Evolutionary conservation across 2,888 invertebrate species (phyloP).

Genomic region (Leptopilina drosophilae): DNA sequence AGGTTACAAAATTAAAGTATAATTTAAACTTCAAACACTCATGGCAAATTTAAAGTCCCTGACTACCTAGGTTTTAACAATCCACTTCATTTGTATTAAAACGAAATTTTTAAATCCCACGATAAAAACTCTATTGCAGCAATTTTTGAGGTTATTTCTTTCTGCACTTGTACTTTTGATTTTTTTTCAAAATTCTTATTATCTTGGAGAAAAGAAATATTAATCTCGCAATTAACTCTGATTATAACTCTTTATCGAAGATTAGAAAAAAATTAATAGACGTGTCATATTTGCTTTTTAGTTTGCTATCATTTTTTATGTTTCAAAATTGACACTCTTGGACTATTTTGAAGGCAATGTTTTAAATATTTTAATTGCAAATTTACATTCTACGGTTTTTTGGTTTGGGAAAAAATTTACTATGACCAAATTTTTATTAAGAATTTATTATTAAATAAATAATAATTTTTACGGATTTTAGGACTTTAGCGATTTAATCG

Average conservation of each 20-base stretch:
- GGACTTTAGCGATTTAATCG: too few species aligned
- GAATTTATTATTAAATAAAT: too few species aligned
- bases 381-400: too few species aligned
- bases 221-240: not conserved
- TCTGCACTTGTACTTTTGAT: not conserved
- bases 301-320: not conserved
- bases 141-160: slow-evolving; percentile 2
- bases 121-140: not conserved
- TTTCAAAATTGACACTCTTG: not conserved
- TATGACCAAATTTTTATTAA: too few species aligned
- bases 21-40: slow-evolving; percentile 4
- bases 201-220: too few species aligned
- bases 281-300: not conserved
- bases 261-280: not conserved
- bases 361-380: too few species aligned
- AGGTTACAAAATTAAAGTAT: slow-evolving; percentile 40
- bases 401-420: too few species aligned
- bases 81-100: not conserved
- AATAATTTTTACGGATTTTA: too few species aligned
- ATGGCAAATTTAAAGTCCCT: not conserved
- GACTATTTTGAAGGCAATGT: not conserved
- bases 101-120: not conserved
- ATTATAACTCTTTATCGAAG: not conserved
- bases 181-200: too few species aligned
- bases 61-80: not conserved